Percentiles rank a stretch among this genome's conserved stretches.
Evolutionary conservation across 2,113 vertebrate genomes (phyloP).

Genomic region (Macquaria australasica): DNA sequence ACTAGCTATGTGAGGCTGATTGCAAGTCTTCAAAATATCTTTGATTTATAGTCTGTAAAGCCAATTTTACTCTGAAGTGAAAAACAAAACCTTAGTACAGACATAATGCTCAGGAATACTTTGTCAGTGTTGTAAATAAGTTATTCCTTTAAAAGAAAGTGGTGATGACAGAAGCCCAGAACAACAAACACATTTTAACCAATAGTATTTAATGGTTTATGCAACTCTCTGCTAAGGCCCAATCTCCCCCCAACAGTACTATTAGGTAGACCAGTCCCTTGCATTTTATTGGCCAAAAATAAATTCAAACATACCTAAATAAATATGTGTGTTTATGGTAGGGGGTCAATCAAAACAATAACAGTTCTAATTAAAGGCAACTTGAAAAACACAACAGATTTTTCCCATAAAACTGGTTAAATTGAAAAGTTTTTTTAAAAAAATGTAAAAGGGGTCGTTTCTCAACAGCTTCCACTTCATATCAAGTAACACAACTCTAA

Average conservation of each 20-base stretch:
- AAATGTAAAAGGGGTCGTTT: slow-evolving; percentile 66
- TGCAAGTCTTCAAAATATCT: background rate
- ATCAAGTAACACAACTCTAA: slow-evolving; percentile 73
- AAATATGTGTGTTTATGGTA: slow-evolving; percentile 83
- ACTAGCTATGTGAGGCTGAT: too few relatives aligned
- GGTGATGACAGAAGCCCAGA: slow-evolving; percentile 38
- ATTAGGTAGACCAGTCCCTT: slow-evolving; percentile 79
- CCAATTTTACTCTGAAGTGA: background rate
- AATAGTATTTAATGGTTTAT: slow-evolving; percentile 89
- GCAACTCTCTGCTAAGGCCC: slow-evolving; percentile 83
- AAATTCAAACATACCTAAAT: slow-evolving; percentile 87
- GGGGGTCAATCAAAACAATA: slow-evolving; percentile 59
- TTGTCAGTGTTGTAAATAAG: background rate
- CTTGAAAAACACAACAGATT: slow-evolving; percentile 77
- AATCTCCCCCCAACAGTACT: slow-evolving; percentile 80
- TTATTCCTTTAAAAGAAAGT: background rate
- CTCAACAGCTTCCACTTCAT: slow-evolving; percentile 67
- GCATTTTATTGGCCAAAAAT: slow-evolving; percentile 81
- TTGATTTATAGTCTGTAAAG: slow-evolving; percentile 15
- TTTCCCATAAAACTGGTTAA: slow-evolving; percentile 73
- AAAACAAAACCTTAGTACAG: background rate
- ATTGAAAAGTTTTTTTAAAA: slow-evolving; percentile 58
- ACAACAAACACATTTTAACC: slow-evolving; percentile 77
- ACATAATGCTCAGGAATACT: background rate
- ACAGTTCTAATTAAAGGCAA: slow-evolving; percentile 80